Evolutionary conservation across 2,888 invertebrate species (phyloP), one percentile per base, ranked within the genome.

Genomic region (Lithophane semibrunnea): DNA sequence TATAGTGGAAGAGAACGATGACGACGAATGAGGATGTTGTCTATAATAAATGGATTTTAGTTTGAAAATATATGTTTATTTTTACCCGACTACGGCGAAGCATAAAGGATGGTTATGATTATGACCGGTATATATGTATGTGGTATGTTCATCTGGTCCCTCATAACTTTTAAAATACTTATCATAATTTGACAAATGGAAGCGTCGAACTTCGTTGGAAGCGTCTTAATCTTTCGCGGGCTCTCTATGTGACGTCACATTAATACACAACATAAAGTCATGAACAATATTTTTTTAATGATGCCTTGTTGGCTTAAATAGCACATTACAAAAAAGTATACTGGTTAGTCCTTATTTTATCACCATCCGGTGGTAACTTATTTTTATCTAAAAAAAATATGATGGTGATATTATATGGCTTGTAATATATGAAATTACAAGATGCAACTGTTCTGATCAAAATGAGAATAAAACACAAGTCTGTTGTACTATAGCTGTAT

Each of bases 1-100:
- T 29, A 85, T 93, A 4, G 71, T 83, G n/a, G 83, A 91, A 75
- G 67, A 65, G 12, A 52, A 66, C 1, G 67, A 73, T n/a, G 69
- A 80, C 0, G 49, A 82, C 10, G 37, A 75, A 61, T 73, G 3
- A 82, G 16, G 2, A 54, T 77, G 4, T 37, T 54, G 21, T 4
- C 9, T 3, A 13, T 29, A 79, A 61, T 63, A 75, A 75, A 83
- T 18, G 18, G 37, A 44, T 70, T 70, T 69, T 2, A n/a, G 37
- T n/a, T 72, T 61, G 2, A 54, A 13, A 37, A 24, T n/a, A 24
- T 37, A 16, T 44, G 44, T 70, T 47, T 69, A 0, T 29, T 73
- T 3, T 42, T 49, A 49, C 49, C 49, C 49, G 49, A 49, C 16
- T 49, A 49, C 49, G 49, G 47, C 13, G 49, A 47, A 49, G 49